Evolutionary conservation across 2,797 vertebrate species (phyloP).

Genomic region (Bradypodion ventrale): DNA sequence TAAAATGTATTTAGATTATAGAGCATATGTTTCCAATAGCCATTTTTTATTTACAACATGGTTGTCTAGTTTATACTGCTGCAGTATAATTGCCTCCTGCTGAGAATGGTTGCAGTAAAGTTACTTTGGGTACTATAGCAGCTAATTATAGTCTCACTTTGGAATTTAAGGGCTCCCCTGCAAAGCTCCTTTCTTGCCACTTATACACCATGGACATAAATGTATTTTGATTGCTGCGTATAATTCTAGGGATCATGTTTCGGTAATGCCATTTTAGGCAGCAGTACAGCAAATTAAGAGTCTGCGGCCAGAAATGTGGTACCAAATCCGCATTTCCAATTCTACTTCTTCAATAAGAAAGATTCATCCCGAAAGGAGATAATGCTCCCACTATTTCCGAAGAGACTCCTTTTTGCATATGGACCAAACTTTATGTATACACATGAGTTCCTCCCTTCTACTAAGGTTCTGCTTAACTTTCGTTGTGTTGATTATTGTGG

Average conservation of each 20-base stretch:
- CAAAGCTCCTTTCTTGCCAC: slow-evolving; percentile 54
- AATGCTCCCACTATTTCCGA: neutral
- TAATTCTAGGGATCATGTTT: slow-evolving; percentile 19
- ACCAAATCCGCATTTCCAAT: slow-evolving; percentile 12
- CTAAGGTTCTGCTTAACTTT: neutral
- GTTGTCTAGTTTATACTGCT: slow-evolving; percentile 73
- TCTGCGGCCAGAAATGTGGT: slow-evolving; percentile 50
- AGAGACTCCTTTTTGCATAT: neutral
- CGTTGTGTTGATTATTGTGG: neutral
- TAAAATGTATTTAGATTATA: slow-evolving; percentile 72
- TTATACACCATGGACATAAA: slow-evolving; percentile 53
- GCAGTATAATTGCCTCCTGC: slow-evolving; percentile 80
- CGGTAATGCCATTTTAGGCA: slow-evolving; percentile 27
- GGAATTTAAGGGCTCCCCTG: slow-evolving; percentile 73
- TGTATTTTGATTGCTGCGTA: slow-evolving; percentile 26
- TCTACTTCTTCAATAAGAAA: slow-evolving; percentile 23
- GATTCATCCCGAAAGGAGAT: neutral
- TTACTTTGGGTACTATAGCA: slow-evolving; percentile 78
- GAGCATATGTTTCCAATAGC: slow-evolving; percentile 73
- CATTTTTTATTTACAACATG: slow-evolving; percentile 80
- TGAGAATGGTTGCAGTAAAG: slow-evolving; percentile 78
- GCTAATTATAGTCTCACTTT: slow-evolving; percentile 75
- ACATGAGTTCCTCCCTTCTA: neutral
- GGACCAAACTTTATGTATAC: neutral
- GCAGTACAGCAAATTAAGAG: neutral